Base-by-base conservation (phyloP, 2,113 vertebrate genomes). In the Amblyopsis rosae region DNA sequence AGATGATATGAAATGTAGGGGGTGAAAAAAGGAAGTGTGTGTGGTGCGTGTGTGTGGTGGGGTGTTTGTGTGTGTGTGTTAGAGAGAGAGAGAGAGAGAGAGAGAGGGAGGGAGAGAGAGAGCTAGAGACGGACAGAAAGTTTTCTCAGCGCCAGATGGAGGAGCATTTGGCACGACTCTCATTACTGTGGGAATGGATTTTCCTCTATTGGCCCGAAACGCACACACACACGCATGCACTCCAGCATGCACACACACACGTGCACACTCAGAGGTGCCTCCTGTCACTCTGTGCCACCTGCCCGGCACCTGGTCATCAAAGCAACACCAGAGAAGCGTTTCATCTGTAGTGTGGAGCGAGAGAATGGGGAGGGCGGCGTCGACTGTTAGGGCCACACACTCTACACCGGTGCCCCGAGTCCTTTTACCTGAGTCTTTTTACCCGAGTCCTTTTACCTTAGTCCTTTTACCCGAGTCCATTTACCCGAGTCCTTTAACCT, bases 91-190 rank as follows among this genome's bases (percentile, higher is more conserved):
- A 71, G 72, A 67, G 66, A 67, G 59, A 83, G 75, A 83, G 82
- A 83, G 72, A 26, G 19, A 26, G 19, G 2, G 19, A 26, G 70
- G 79, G 69, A 77, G 77, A 71, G 56, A 35, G 63, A 54, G 67
- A 71, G 72, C 67, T 69, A 64, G 75, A 76, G 82, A 16, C 13
- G 9, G 66, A 67, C 59, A 83, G 75, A 83, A 84, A 83, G 72
- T 86, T 88, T 85, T 81, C 80, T 87, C 79, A 75, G 60, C 82
- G 82, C 80, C 90, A 91, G 88, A 91, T 90, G 88, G 90, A 88
- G 67, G 83, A 89, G 76, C 88, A 91, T 87, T 90, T 91, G 90
- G 88, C 86, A 79, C 63, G 78, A 67, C 77, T 84, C 85, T 89
- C 83, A 86, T 89, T 89, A 88, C 83, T 87, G 86, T 72, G 67